phyloP scores from a whole-genome alignment of 2,888 invertebrate species.

The Cyrtodaria siliqua region DNA sequence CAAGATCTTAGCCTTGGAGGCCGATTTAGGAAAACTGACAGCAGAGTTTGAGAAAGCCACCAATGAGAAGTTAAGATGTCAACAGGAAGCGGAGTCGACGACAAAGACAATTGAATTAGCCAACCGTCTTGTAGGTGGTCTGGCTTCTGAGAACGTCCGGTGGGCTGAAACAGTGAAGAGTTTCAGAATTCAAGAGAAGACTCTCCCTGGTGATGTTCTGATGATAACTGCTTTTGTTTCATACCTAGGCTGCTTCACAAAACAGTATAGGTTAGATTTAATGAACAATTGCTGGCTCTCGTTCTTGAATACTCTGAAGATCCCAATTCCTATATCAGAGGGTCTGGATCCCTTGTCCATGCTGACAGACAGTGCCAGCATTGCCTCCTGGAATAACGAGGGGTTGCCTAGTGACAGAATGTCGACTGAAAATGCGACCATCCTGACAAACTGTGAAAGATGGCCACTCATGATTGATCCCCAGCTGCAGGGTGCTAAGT shows the following conservation, averaged over 20 bases:
- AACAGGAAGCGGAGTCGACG: constrained; percentile 97
- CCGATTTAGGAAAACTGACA: constrained; percentile 94
- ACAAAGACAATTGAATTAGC: constrained; percentile 96
- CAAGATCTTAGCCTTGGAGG: constrained; percentile 96
- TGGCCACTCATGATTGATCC: constrained; percentile 99
- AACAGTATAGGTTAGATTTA: constrained; percentile 95
- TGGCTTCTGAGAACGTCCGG: constrained; percentile 97
- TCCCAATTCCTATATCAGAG: constrained; percentile 95
- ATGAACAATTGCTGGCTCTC: constrained; percentile 90
- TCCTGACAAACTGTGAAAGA: constrained; percentile 95
- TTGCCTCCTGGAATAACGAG: constrained; percentile 98
- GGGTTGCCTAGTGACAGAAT: constrained; percentile 97
- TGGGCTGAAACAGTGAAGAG: constrained; percentile 95
- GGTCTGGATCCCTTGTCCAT: constrained; percentile 94
- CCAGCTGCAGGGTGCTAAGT: constrained; percentile 95
- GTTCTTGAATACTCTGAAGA: constrained; percentile 91
- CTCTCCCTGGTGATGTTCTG: constrained; percentile 96
- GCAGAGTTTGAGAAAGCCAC: constrained; percentile 97
- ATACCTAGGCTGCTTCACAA: constrained; percentile 98
- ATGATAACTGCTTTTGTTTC: constrained; percentile 98
- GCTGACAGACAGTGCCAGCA: constrained; percentile 96
- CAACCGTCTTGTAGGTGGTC: constrained; percentile 96
- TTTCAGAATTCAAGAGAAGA: constrained; percentile 94
- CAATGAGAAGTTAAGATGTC: constrained; percentile 93
- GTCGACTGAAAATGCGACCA: constrained; percentile 99